Conservation (phyloP, 2,888 invertebrate species). For the Drosophila acutilabella region DNA sequence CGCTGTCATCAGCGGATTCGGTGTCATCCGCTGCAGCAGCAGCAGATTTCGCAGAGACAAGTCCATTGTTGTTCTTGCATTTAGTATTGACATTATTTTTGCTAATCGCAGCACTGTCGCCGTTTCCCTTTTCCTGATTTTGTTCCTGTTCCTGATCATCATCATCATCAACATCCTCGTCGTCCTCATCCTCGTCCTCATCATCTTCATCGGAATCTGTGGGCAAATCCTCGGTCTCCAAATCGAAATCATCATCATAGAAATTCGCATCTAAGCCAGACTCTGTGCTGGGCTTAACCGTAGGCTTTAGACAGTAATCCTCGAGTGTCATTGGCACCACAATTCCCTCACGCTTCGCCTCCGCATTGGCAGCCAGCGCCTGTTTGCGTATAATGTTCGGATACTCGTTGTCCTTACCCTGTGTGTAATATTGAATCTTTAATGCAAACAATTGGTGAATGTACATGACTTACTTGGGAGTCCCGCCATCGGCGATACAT, state of each 20-base stretch:
- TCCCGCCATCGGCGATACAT: slow-evolving; percentile 99
- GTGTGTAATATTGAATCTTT: slow-evolving; percentile 27
- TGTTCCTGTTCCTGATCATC: slow-evolving; percentile 86
- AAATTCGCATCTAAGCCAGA: slow-evolving; percentile 96
- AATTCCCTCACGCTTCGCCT: slow-evolving; percentile 98
- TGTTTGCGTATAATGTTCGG: slow-evolving; percentile 99
- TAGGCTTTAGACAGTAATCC: slow-evolving; percentile 98
- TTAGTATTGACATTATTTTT: slow-evolving; percentile 60
- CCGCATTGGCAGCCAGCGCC: slow-evolving; percentile 96
- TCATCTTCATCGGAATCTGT: slow-evolving; percentile 88
- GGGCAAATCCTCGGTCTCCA: slow-evolving; percentile 90
- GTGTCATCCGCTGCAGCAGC: slow-evolving; percentile 65
- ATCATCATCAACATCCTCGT: slow-evolving; percentile 71
- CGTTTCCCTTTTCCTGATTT: slow-evolving; percentile 51
- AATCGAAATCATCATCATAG: slow-evolving; percentile 97
- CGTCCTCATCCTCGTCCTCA: slow-evolving; percentile 88
- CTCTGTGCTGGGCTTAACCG: slow-evolving; percentile 94
- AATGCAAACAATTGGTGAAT: background rate
- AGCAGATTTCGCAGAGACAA: slow-evolving; percentile 43
- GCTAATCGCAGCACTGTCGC: slow-evolving; percentile 48
- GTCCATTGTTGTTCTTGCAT: slow-evolving; percentile 70
- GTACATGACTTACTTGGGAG: slow-evolving; percentile 87
- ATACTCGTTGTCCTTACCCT: slow-evolving; percentile 98
- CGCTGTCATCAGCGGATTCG: slow-evolving; percentile 91
- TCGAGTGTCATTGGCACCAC: slow-evolving; percentile 98